Evolutionary conservation across 1,140 invertebrate species (phyloP), one percentile per base, ranked within the genome.

Genomic region (Cardiocondyla obscurior): DNA sequence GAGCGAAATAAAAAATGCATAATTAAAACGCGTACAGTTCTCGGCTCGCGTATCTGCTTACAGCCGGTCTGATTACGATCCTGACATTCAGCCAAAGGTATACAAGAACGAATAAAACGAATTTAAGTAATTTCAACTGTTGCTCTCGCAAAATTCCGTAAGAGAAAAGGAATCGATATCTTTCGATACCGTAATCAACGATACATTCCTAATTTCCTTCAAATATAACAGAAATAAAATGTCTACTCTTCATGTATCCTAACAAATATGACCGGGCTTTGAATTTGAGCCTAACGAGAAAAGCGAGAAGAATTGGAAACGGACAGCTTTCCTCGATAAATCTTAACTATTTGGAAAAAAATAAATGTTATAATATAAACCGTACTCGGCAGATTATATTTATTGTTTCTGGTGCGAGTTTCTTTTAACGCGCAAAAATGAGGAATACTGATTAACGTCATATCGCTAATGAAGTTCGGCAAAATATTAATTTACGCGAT

Each of bases 1-100:
- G n/a, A 58, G 46, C 51, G 46, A 69, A 60, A 53, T 53, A 6
- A 60, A 42, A 74, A 74, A 44, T 74, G n/a, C n/a, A 36, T 74
- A 60, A 74, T 74, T 74, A 74, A 74, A 74, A n/a, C 39, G 33
- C 16, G 53, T 42, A 36, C 53, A 30, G 12, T 74, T 44, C 36
- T 14, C 25, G 53, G 12, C 25, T 60, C 25, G 16, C 51, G 22
- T 57, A 73, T 73, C 51, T n/a, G 22, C 19, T 73, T 73, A 57
- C 70, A 73, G 53, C 51, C 33, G 33, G 70, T 73, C 22, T 7
- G 36, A n/a, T 60, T 39, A 28, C 36, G 70, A 60, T 44, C 58
- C 53, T 44, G 19, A 73, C 22, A 39, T 44, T n/a, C 44, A 44
- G 36, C 60, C 36, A 44, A 30, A 22, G 16, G 8, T 2, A 73